Conservation (phyloP, 2,113 vertebrate species). For the Urocitellus parryii region DNA sequence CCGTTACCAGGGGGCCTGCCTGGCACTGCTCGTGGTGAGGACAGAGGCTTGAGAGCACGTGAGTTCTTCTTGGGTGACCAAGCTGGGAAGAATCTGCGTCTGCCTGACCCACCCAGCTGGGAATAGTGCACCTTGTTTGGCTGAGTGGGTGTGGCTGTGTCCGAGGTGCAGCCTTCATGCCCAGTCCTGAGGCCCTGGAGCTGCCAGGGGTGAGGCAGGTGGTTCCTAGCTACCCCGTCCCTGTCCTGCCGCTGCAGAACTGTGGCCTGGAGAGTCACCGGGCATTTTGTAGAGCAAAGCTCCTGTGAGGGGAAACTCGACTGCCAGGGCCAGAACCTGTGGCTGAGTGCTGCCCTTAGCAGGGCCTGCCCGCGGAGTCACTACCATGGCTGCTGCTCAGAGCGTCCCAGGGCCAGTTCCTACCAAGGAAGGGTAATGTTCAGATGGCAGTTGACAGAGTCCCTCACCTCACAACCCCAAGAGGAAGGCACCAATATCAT, state of each 20-base stretch:
- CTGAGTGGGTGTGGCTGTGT: neutral
- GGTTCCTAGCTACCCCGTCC: no score
- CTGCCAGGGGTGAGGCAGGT: no score
- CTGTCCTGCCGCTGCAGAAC: no score
- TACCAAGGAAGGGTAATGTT: neutral
- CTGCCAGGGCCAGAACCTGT: no score
- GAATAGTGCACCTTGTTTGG: neutral
- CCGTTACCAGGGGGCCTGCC: neutral
- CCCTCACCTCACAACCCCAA: neutral
- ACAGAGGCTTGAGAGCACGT: no score
- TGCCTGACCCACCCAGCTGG: neutral
- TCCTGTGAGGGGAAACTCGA: neutral
- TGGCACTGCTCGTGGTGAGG: neutral
- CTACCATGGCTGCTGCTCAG: rapidly evolving
- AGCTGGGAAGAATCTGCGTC: neutral
- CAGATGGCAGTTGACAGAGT: neutral
- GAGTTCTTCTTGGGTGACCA: no score
- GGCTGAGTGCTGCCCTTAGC: neutral
- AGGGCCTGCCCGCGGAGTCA: neutral
- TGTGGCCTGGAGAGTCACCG: neutral
- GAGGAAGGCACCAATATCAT: neutral
- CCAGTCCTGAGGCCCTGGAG: no score
- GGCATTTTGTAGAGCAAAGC: neutral
- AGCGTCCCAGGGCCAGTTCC: neutral
- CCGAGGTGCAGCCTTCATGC: neutral